Conservation (phyloP, 1,140 invertebrate genomes). For the Meloidogyne chitwoodi region DNA sequence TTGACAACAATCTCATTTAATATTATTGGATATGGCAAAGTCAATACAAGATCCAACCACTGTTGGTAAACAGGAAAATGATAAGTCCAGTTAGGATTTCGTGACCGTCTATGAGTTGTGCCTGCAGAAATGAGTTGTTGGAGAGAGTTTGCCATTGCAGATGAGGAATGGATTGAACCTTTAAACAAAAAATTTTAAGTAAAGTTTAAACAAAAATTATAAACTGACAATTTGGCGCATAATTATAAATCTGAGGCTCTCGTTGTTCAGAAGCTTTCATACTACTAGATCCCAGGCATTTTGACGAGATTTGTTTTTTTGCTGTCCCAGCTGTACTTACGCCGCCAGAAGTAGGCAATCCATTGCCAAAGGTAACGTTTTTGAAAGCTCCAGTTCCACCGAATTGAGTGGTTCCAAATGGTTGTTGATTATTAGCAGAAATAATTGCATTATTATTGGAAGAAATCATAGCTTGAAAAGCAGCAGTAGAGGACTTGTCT, state of each 20-base stretch:
- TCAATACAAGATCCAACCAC: constrained; percentile 32
- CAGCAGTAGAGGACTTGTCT: background rate
- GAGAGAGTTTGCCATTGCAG: constrained; percentile 16
- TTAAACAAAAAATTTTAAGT: background rate
- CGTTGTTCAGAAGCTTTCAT: background rate
- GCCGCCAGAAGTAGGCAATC: background rate
- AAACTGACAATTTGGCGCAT: constrained; percentile 15
- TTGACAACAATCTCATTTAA: constrained; percentile 28
- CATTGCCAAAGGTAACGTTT: background rate
- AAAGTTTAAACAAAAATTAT: too few relatives aligned
- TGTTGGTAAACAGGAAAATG: constrained; percentile 27
- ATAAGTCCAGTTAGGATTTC: constrained; percentile 31
- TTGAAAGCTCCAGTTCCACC: background rate
- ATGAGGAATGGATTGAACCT: constrained; percentile 15
- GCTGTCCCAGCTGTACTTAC: background rate
- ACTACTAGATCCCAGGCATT: background rate
- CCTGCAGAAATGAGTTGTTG: background rate
- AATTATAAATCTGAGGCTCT: constrained; percentile 6
- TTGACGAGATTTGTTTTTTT: constrained; percentile 1
- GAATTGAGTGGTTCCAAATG: background rate
- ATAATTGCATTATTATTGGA: background rate
- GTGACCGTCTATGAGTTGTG: constrained; percentile 8
- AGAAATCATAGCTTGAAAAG: background rate
- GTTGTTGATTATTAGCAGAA: background rate
- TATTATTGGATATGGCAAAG: constrained; percentile 35